phyloP scores from a whole-genome alignment of 1,140 invertebrate species.

The Ceratitis capitata region DNA sequence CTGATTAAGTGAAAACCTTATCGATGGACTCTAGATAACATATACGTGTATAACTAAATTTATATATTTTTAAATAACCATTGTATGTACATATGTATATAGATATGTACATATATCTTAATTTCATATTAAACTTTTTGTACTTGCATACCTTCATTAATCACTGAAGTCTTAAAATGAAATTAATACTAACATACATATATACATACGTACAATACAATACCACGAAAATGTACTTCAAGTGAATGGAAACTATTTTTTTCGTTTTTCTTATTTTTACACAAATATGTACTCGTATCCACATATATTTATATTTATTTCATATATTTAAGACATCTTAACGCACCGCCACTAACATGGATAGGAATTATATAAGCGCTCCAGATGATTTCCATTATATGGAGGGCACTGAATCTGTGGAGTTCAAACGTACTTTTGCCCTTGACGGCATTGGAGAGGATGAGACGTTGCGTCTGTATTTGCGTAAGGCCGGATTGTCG shows the following conservation, averaged over 20 bases:
- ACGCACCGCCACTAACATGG: constrained; percentile 46
- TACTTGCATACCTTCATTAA: not conserved
- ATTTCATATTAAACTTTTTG: too few species aligned
- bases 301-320: not conserved
- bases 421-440: constrained; percentile 61
- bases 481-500: constrained; percentile 54
- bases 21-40: not conserved
- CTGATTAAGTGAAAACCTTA: not conserved
- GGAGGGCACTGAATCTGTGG: constrained; percentile 51
- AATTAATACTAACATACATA: too few species aligned
- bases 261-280: too few species aligned
- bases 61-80: too few species aligned
- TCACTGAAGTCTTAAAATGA: not conserved
- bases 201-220: too few species aligned
- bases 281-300: too few species aligned
- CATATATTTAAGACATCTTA: constrained; percentile 45
- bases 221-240: too few species aligned
- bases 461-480: constrained; percentile 58
- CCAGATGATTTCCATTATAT: constrained; percentile 59
- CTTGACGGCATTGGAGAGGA: constrained; percentile 55
- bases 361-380: constrained; percentile 56
- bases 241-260: too few species aligned
- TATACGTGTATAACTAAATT: too few species aligned
- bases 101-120: too few species aligned
- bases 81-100: too few species aligned